Conservation (phyloP, 2,888 invertebrate species). For the Nomada flava region DNA sequence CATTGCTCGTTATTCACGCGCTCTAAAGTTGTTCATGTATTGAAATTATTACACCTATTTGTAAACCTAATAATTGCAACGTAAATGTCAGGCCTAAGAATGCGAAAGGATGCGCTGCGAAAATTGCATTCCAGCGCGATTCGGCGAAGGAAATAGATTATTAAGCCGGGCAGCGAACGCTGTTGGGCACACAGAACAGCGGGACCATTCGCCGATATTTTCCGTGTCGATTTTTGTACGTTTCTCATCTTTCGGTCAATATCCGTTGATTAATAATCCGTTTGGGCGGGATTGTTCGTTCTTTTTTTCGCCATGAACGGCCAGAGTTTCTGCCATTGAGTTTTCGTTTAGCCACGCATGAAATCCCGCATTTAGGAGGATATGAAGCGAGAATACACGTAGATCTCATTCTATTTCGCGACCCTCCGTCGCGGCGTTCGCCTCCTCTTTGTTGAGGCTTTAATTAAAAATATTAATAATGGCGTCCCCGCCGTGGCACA, state of each 20-base stretch:
- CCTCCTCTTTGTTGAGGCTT: slow-evolving; percentile 75
- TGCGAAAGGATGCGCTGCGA: no score
- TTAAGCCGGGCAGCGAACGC: not conserved
- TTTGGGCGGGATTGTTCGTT: slow-evolving; percentile 26
- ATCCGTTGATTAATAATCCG: slow-evolving; percentile 50
- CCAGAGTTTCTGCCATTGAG: slow-evolving; percentile 28
- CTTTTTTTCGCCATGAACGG: slow-evolving; percentile 6
- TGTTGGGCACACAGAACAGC: not conserved
- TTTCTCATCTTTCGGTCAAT: slow-evolving; percentile 40
- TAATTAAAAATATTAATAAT: slow-evolving; percentile 82
- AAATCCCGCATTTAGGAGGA: slow-evolving; percentile 54
- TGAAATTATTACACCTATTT: no score
- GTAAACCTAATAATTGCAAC: no score
- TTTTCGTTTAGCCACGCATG: slow-evolving; percentile 39
- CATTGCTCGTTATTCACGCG: no score
- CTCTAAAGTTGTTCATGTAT: no score
- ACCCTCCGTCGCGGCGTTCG: slow-evolving; percentile 32
- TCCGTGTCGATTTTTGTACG: slow-evolving; percentile 25
- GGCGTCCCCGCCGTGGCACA: slow-evolving; percentile 54
- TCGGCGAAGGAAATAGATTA: slow-evolving; percentile 1
- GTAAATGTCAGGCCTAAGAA: no score
- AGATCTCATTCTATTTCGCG: slow-evolving; percentile 53
- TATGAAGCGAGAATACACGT: slow-evolving; percentile 59
- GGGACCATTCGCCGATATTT: slow-evolving; percentile 4
- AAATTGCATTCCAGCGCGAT: not conserved